Base-by-base conservation (phyloP, 1,140 invertebrate species). In the Capitella teleta region DNA sequence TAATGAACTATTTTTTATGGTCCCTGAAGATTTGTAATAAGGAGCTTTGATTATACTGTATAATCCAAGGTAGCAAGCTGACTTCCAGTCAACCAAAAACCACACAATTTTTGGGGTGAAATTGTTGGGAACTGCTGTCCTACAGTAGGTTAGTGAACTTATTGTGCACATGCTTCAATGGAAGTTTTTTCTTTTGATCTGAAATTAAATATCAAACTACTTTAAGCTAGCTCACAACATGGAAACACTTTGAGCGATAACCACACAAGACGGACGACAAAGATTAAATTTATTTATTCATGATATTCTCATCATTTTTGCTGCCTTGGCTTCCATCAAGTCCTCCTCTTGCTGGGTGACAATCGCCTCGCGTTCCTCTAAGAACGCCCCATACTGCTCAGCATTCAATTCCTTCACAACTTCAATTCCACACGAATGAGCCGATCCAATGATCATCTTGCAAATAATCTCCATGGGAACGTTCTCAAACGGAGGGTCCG, bases 281-380 rank as follows among this genome's bases (percentile, higher is more conserved):
- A 10, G 5, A 12, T 19, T 26, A 10, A 21, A 26, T 24, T 21
- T 8, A 45, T 4, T 1, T 19, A 24, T 28, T 19, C 10, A 28
- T 45, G 16, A 18, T 45, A 5, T 12, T 18, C 19, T 23, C 42
- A 51, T 1, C 16, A 47, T 32, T 78, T 95, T 96, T 1, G 88
- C 84, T 76, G 94, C 87, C 73, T 84, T 83, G 60, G 82, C 81
- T 68, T 90, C 89, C 74, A 88, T 80, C 42, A 94, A 70, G 62
- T 82, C 77, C 65, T 81, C 79, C 57, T 83, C 77, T 70, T 92
- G 85, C 63, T 85, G 67, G 57, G 80, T 80, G 2, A 91, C 73
- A 54, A 85, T 75, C 42, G 63, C 51, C 64, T 82, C 80, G 51
- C 90, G 77, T 62, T 91, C 80, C 62, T 83, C 78, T 45, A 94